These are phyloP conservation scores for Darevskia mixta DNA, from an alignment of 2,797 vertebrate genomes.

Conservation along the genomic window DNA sequence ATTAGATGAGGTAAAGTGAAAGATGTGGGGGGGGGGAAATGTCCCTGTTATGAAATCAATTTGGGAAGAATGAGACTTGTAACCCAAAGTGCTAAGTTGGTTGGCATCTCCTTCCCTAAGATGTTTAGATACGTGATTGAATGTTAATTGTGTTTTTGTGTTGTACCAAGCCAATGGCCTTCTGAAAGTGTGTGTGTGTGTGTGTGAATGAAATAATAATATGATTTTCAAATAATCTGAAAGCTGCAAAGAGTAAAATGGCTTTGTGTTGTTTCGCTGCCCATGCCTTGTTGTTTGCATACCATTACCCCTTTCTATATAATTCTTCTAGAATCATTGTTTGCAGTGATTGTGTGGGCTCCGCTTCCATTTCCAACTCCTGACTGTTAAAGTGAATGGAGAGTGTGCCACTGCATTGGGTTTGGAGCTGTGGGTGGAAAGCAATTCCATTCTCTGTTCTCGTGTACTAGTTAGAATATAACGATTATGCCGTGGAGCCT, in stretches of 20 bases:
- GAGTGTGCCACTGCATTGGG: not conserved
- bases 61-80: slow-evolving; percentile 36
- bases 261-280: not conserved
- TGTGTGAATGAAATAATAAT: not conserved
- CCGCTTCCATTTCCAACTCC: not conserved
- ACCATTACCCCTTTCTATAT: not conserved
- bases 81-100: slow-evolving; percentile 22
- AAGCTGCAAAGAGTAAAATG: not conserved
- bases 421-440: slow-evolving; percentile 22
- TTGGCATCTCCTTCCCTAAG: slow-evolving; percentile 27
- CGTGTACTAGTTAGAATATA: not conserved
- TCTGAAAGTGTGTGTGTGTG: no score
- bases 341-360: not conserved
- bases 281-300: not conserved
- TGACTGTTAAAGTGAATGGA: slow-evolving; percentile 15
- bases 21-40: not conserved
- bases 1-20: slow-evolving; percentile 31
- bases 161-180: slow-evolving; percentile 28
- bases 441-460: slow-evolving; percentile 16
- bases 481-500: slow-evolving; percentile 42
- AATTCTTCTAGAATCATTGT: not conserved
- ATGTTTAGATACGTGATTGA: slow-evolving; percentile 13
- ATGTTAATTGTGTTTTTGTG: slow-evolving; percentile 33
- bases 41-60: slow-evolving; percentile 20
- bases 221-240: not conserved